Base-by-base conservation (phyloP, 2,888 invertebrate genomes). In the Ypsolopha scabrella region DNA sequence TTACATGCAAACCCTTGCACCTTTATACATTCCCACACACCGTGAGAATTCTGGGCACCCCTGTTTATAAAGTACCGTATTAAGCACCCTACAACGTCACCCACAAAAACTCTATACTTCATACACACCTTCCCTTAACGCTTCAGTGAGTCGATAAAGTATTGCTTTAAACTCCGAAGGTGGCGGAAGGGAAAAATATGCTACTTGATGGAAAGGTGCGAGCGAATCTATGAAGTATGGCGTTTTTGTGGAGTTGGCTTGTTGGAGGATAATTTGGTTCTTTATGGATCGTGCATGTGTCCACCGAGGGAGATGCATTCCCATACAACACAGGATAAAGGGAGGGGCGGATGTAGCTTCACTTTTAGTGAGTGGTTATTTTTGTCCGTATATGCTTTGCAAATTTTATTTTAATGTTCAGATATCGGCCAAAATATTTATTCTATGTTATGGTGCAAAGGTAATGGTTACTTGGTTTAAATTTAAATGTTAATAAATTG, bases 11-110 rank as follows among this genome's bases (percentile, higher is more conserved):
- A 72, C 80, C 80, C 75, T 81, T 79, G 73, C 49, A 49, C 49
- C 82, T 81, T 80, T 77, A 57, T 60, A 68, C 72, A 82, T 86
- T 85, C 86, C 81, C 85, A 85, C 82, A 85, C 77, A 75, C 64
- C 83, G 83, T 82, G 85, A 72, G 85, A 82, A 64, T 54, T 37
- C 48, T 60, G 65, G 60, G 64, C 70, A 72, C 75, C 69, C 74
- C 71, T 59, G 65, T 55, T 60, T 66, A 79, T 75, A 67, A 83
- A 85, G 75, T 67, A 75, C 72, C 60, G 59, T 61, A 66, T 71
- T 56, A 60, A 58, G 57, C 60, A 59, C 63, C 48, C 62, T 60
- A 62, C 64, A 50, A 54, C 60, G 44, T 52, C 55, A 7, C 51
- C 53, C 54, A 61, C 68, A 76, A 75, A 75, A 80, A 72, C 60